A percentile compares a stretch with the other conserved stretches of the same genome.
Conservation (phyloP, 2,113 vertebrate species). For the Bujurquina vittata region DNA sequence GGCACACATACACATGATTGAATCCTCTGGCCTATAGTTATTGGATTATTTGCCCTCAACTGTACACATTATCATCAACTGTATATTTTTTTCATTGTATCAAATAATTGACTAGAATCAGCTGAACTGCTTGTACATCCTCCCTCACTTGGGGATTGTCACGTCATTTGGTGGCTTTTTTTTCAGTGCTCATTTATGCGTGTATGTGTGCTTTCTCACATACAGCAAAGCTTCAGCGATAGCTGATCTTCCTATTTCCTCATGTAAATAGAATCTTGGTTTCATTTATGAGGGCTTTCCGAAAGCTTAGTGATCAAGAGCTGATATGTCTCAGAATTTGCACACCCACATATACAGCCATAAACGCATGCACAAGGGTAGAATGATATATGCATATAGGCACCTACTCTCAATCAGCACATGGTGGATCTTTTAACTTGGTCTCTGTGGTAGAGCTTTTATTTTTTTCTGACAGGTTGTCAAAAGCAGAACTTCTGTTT, state of each 20-base stretch:
- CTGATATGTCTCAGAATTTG: constrained; percentile 33
- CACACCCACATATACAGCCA: neutral
- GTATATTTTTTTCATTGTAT: constrained; percentile 69
- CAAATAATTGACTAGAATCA: constrained; percentile 68
- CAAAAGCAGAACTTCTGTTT: constrained; percentile 10
- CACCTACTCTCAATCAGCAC: neutral
- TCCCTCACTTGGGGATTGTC: constrained; percentile 37
- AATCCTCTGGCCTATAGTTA: constrained; percentile 43
- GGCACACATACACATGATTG: constrained; percentile 8
- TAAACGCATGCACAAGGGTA: neutral
- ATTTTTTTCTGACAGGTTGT: neutral
- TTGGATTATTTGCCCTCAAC: constrained; percentile 48
- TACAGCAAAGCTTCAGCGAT: constrained; percentile 38
- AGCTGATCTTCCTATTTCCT: constrained; percentile 61
- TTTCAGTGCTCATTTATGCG: neutral
- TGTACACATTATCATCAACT: constrained; percentile 34
- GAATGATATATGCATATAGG: neutral
- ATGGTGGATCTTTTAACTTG: neutral
- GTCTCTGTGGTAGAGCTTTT: constrained; percentile 9
- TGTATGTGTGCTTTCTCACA: neutral
- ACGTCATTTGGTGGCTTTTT: constrained; percentile 19
- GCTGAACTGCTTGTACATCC: constrained; percentile 23
- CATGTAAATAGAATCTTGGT: constrained; percentile 67
- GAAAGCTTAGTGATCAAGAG: constrained; percentile 42
- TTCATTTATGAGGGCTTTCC: constrained; percentile 51